Evolutionary conservation across 1,140 invertebrate genomes (phyloP), one percentile per base, ranked within the genome.

Genomic region (Cotesia glomerata): DNA sequence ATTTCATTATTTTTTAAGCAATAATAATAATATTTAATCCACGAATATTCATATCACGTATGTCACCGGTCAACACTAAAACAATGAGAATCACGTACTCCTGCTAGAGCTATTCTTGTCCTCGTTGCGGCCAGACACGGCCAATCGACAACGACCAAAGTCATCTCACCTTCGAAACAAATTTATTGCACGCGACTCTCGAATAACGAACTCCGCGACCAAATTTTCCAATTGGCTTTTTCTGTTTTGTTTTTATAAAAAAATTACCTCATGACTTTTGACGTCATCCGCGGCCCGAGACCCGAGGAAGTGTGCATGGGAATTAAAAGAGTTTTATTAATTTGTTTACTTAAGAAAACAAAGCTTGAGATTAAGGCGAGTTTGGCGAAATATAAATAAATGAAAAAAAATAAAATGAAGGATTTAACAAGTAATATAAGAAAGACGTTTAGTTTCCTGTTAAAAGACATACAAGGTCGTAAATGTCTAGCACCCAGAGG

Each of bases 51-150:
- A 54, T 51, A 66, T 73, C 74, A 75, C 74, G 74, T 72, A 61
- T 56, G 65, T 59, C 54, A 54, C 36, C 71, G 74, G 61, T 71
- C 63, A 74, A 61, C 62, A 51, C 74, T 73, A 59, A 72, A 64
- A 74, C 73, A 64, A 63, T 71, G 67, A 70, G 58, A 67, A 75
- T 75, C 74, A 75, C 74, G 74, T 75, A 73, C 63, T 45, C 11
- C 39, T 45, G 39, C 39, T 45, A 54, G 62, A 69, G 69, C 74
- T 75, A 75, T 73, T 75, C 74, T 71, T 72, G 72, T 75, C 69
- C 56, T 71, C 65, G 71, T 71, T 45, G 39, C 39, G 39, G 39
- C 64, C 56, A 67, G 39, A 67, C 59, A 61, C 39, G 45, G 63
- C 63, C 63, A 73, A 75, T 71, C 74, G 74, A 62, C 39, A 45